A percentile compares a stretch with the other conserved stretches of the same genome.
phyloP scores from a whole-genome alignment of 2,888 invertebrate genomes.

The Meiosimyza decipiens region DNA sequence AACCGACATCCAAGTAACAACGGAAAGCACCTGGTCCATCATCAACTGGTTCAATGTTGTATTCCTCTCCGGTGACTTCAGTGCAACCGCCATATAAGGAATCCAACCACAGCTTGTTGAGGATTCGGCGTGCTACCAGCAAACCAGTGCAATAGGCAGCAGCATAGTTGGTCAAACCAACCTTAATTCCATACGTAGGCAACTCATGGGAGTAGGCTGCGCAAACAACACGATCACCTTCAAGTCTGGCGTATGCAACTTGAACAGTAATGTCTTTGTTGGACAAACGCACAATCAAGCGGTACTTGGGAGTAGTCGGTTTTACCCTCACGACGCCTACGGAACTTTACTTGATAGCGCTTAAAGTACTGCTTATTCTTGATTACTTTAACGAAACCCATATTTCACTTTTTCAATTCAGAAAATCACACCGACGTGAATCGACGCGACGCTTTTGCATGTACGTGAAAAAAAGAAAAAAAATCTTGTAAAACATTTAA shows the following conservation, averaged over 20 bases:
- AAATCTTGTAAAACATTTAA: too few species aligned
- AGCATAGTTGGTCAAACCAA: conserved; percentile 98
- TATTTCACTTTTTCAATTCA: conserved; percentile 57
- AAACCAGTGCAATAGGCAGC: conserved; percentile 99
- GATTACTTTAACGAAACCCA: conserved; percentile 97
- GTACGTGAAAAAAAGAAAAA: conserved; percentile 63
- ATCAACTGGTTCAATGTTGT: too few species aligned
- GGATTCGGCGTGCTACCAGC: conserved; percentile 90
- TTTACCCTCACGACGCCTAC: conserved; percentile 97
- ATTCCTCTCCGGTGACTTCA: conserved; percentile 77
- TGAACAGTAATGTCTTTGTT: conserved; percentile 99
- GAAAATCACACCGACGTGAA: conserved; percentile 58
- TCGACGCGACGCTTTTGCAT: conserved; percentile 62
- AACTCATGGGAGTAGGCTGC: conserved; percentile 98
- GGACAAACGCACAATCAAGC: conserved; percentile 95
- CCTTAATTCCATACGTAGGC: conserved; percentile 93
- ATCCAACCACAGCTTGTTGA: conserved; percentile 93
- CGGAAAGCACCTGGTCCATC: conserved; percentile 60
- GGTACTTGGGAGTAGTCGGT: conserved; percentile 99
- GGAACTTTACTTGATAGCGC: conserved; percentile 97
- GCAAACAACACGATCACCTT: conserved; percentile 97
- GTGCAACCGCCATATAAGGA: conserved; percentile 87
- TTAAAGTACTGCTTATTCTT: conserved; percentile 99
- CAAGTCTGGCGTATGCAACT: conserved; percentile 97
- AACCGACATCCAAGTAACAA: conserved; percentile 53